These are phyloP conservation scores for Nothobranchius kuhntae DNA, from an alignment of 2,113 vertebrate genomes.

Conservation along the genomic window DNA sequence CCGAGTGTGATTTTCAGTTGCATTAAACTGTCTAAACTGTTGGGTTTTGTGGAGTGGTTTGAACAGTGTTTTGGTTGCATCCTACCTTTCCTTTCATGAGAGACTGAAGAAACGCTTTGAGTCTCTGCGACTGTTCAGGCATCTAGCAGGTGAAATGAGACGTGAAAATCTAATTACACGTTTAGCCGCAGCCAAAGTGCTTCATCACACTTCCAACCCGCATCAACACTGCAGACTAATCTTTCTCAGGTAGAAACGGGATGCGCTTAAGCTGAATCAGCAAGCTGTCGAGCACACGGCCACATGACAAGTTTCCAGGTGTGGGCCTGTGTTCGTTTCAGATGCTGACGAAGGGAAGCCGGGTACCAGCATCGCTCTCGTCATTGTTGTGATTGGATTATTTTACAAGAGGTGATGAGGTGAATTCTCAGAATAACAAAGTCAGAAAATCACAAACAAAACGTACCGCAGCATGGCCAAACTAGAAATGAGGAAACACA, in stretches of 20 bases:
- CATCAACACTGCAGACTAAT: constrained; percentile 40
- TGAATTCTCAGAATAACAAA: neutral
- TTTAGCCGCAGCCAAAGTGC: constrained; percentile 28
- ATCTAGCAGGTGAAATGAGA: constrained; percentile 58
- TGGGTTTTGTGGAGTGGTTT: constrained; percentile 11
- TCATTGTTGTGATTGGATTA: neutral
- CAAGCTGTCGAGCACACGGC: constrained; percentile 44
- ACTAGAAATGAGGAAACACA: too few species aligned
- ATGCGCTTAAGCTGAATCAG: constrained; percentile 48
- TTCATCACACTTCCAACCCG: constrained; percentile 44
- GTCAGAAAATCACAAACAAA: neutral
- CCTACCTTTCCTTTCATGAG: constrained; percentile 18
- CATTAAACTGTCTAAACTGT: constrained; percentile 15
- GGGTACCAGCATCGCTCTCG: neutral
- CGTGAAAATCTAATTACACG: constrained; percentile 59
- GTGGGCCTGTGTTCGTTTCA: constrained; percentile 19
- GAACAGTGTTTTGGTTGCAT: constrained; percentile 21
- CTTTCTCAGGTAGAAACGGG: constrained; percentile 13
- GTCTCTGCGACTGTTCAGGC: constrained; percentile 33
- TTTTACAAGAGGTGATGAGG: too few species aligned
- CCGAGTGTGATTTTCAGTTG: constrained; percentile 30
- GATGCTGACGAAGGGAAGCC: constrained; percentile 37
- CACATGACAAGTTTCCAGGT: constrained; percentile 51
- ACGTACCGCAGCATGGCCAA: too few species aligned
- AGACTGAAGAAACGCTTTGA: constrained; percentile 29